Conservation (phyloP, 37 sponge, comb jelly and placozoan species). For the Ianthella basta region DNA sequence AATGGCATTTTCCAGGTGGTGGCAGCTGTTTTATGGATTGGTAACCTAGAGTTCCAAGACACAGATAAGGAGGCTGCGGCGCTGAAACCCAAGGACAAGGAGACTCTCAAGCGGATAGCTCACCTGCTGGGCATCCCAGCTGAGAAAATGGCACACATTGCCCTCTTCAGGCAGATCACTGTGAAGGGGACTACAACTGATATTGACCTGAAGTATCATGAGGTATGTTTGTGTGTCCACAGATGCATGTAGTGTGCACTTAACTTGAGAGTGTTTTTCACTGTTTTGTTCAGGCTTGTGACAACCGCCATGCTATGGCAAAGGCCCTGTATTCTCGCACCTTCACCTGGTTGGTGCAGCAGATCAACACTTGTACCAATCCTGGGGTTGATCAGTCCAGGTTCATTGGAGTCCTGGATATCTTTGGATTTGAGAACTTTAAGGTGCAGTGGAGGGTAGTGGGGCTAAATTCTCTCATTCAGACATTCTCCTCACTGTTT, state of each 20-base stretch:
- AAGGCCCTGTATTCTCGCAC: conserved; percentile 94
- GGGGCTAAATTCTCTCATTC: too few relatives aligned
- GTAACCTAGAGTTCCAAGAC: conserved; percentile 83
- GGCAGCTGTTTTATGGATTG: conserved; percentile 89
- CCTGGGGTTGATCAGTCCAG: conserved; percentile 71
- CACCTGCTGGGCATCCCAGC: conserved; percentile 73
- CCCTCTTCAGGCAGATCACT: conserved; percentile 80
- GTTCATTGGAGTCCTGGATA: conserved; percentile 96
- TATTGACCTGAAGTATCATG: conserved; percentile 80
- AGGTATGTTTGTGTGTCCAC: conserved; percentile 51
- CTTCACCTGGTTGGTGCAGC: conserved; percentile 90
- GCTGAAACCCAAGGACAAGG: conserved; percentile 59
- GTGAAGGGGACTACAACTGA: conserved; percentile 84
- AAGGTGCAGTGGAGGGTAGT: conserved; percentile 25
- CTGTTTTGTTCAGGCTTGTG: conserved; percentile 63
- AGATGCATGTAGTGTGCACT: not conserved
- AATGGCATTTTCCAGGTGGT: conserved; percentile 79
- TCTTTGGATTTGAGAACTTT: conserved; percentile 96
- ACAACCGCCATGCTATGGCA: conserved; percentile 94
- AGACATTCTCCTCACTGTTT: too few relatives aligned
- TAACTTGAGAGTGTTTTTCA: not conserved
- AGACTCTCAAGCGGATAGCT: conserved; percentile 63
- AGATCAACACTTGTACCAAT: conserved; percentile 92
- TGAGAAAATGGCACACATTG: conserved; percentile 62
- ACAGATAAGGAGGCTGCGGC: conserved; percentile 80